Evolutionary conservation across 2,888 invertebrate genomes (phyloP).

Genomic region (Lycocerus yunnanus): DNA sequence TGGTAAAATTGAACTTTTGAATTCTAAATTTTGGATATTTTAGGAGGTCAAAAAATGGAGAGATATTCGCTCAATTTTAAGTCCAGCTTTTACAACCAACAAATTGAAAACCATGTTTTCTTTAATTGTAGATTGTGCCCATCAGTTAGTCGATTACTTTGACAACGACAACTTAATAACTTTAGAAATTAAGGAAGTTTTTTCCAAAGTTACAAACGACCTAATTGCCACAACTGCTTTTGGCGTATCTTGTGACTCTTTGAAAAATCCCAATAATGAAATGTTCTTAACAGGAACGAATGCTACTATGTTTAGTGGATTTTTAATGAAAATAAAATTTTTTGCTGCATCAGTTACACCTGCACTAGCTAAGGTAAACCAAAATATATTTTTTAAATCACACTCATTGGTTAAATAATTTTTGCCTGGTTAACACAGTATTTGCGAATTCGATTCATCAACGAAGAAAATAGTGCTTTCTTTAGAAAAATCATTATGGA

Average conservation of each 20-base stretch:
- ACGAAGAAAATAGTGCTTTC: constrained; percentile 47
- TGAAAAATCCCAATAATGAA: too few species aligned
- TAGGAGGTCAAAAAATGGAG: constrained; percentile 34
- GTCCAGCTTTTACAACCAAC: constrained; percentile 37
- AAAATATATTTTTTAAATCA: background rate
- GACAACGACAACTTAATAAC: background rate
- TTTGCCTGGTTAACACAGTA: background rate
- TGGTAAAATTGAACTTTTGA: constrained; percentile 11
- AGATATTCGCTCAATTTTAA: constrained; percentile 33
- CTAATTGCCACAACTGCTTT: too few species aligned
- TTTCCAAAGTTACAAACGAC: constrained; percentile 52
- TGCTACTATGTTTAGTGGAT: too few species aligned
- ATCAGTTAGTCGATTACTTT: constrained; percentile 31
- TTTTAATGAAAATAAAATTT: background rate
- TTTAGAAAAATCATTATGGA: constrained; percentile 52
- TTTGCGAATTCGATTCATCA: constrained; percentile 42
- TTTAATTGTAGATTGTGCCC: constrained; percentile 31
- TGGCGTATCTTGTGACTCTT: too few species aligned
- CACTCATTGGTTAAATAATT: background rate
- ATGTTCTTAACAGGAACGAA: too few species aligned
- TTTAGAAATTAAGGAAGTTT: constrained; percentile 5
- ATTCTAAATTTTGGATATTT: too few species aligned
- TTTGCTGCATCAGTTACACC: background rate
- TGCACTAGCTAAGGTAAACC: background rate
- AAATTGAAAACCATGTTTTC: constrained; percentile 35